A percentile compares a stretch with the other conserved stretches of the same genome.
Conservation (phyloP, 2,888 invertebrate genomes). For the Acronicta aceris region DNA sequence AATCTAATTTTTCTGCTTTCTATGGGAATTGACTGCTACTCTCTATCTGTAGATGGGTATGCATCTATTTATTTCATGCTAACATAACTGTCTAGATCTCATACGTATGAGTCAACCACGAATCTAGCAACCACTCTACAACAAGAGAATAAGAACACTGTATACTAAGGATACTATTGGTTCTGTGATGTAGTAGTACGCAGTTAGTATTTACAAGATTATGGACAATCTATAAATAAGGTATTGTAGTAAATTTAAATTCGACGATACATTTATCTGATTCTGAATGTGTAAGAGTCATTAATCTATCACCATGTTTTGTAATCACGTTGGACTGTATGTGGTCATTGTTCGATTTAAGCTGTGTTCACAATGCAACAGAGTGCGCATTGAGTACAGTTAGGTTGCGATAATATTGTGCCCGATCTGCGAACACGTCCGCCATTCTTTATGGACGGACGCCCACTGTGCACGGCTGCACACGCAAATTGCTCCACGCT, state of each 20-base stretch:
- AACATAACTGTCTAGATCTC: too few relatives aligned
- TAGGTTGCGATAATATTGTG: constrained; percentile 68
- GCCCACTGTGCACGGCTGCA: constrained; percentile 84
- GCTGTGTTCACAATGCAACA: constrained; percentile 63
- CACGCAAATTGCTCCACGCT: constrained; percentile 82
- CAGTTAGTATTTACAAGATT: too few relatives aligned
- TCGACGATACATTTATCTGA: constrained; percentile 17
- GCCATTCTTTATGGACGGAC: constrained; percentile 80
- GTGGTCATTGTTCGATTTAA: constrained; percentile 63
- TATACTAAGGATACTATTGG: too few relatives aligned
- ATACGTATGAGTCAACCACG: too few relatives aligned
- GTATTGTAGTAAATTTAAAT: constrained; percentile 5
- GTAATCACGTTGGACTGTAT: constrained; percentile 55
- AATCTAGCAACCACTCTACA: too few relatives aligned
- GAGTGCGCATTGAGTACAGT: constrained; percentile 56
- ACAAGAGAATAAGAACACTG: too few relatives aligned
- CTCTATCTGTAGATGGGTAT: too few relatives aligned
- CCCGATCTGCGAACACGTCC: constrained; percentile 73
- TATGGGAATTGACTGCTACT: too few relatives aligned
- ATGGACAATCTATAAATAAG: too few relatives aligned
- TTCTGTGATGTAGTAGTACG: too few relatives aligned
- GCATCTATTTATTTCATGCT: too few relatives aligned
- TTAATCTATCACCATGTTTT: constrained; percentile 37
- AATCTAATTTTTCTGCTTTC: too few relatives aligned
- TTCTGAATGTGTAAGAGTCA: constrained; percentile 31